phyloP scores from a whole-genome alignment of 2,888 invertebrate species.

The Metallyticus violacea region DNA sequence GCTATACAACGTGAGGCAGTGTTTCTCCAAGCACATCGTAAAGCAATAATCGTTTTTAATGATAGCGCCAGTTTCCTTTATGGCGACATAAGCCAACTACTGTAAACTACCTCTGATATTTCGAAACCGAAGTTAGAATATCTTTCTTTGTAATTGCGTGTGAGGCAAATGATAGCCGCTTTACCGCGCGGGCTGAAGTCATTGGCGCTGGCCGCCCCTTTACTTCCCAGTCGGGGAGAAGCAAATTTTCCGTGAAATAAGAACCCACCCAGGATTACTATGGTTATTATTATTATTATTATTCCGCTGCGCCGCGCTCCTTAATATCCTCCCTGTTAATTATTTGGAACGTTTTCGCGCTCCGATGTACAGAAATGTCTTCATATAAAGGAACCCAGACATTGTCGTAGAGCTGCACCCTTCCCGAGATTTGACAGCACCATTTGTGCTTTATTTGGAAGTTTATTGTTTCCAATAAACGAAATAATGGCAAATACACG shows the following conservation, averaged over 20 bases:
- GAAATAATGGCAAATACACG: neutral
- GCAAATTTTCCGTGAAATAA: neutral
- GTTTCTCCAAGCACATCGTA: neutral
- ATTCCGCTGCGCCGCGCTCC: neutral
- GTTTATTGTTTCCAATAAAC: neutral
- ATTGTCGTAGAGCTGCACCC: neutral
- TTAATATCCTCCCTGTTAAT: neutral
- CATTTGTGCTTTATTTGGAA: neutral
- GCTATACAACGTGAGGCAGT: neutral
- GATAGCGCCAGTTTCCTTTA: neutral
- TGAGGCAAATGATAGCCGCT: neutral
- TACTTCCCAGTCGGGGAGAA: neutral
- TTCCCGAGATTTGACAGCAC: neutral
- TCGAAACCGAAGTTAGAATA: neutral
- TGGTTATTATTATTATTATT: neutral
- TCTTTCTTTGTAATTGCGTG: neutral
- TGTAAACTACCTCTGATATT: neutral
- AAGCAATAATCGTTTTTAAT: neutral
- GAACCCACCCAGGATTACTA: neutral
- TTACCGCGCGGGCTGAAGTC: neutral
- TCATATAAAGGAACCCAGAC: neutral
- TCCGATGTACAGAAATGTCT: neutral
- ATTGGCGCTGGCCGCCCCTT: too few relatives aligned
- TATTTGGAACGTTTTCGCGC: neutral
- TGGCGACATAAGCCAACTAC: neutral